These are phyloP conservation scores for Xestia rhomboidea DNA, from an alignment of 2,888 invertebrate genomes.

Conservation along the genomic window DNA sequence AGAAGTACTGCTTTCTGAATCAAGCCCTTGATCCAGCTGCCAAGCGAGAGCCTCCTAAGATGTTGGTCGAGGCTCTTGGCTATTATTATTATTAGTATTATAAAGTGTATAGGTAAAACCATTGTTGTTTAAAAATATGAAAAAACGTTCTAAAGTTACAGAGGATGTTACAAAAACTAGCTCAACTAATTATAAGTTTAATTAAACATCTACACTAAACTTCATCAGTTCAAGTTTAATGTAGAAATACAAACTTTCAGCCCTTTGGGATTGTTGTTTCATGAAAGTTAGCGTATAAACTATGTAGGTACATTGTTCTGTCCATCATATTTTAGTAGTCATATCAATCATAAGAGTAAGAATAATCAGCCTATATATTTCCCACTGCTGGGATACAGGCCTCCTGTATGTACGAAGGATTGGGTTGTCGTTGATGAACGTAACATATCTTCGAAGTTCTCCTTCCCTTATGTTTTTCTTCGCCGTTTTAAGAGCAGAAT, in stretches of 20 bases:
- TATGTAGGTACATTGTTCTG: not conserved
- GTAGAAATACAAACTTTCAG: not conserved
- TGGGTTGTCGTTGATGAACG: not conserved
- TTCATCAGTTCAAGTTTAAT: not conserved
- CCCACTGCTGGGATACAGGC: too few species aligned
- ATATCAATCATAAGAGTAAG: not conserved
- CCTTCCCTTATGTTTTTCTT: not conserved
- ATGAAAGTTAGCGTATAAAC: not conserved
- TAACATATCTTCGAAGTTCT: not conserved
- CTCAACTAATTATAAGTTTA: not conserved
- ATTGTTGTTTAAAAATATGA: too few species aligned
- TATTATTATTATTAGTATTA: too few species aligned
- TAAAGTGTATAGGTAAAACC: too few species aligned
- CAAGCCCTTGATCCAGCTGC: too few species aligned
- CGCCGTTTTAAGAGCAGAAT: not conserved
- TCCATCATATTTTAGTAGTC: not conserved
- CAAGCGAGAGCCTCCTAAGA: too few species aligned
- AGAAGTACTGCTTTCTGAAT: too few species aligned
- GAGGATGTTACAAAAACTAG: not conserved
- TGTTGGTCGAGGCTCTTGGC: too few species aligned
- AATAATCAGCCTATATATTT: not conserved
- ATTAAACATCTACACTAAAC: not conserved
- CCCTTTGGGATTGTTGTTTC: not conserved
- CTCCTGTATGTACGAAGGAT: not conserved
- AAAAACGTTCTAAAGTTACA: constrained; percentile 1